Evolutionary conservation across 2,797 vertebrate genomes (phyloP).

Genomic region (Cossypha heuglini): DNA sequence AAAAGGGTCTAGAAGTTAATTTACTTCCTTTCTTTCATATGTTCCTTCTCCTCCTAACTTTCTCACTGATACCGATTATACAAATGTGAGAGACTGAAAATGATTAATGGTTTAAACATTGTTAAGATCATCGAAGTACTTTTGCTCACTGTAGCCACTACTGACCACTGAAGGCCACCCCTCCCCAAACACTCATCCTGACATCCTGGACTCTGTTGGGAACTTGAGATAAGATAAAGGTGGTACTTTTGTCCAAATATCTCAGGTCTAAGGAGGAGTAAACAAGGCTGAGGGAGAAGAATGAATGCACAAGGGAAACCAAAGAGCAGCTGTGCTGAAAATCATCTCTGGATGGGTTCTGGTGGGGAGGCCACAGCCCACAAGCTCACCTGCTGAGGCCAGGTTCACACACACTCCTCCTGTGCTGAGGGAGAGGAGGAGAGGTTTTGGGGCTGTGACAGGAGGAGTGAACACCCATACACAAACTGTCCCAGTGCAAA

Average conservation of each 20-base stretch:
- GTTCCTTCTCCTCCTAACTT: neutral
- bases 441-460: neutral
- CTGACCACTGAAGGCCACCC: neutral
- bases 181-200: neutral
- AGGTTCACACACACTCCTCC: neutral
- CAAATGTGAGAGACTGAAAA: neutral
- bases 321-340: neutral
- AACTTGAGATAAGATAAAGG: neutral
- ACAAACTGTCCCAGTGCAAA: neutral
- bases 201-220: neutral
- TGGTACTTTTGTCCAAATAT: neutral
- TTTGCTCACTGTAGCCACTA: fast-evolving
- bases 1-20: neutral
- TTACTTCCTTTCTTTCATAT: neutral
- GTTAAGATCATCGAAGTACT: neutral
- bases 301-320: neutral
- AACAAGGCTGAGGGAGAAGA: neutral
- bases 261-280: neutral
- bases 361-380: neutral
- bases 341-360: neutral
- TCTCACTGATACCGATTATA: neutral
- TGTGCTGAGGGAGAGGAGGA: neutral
- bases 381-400: neutral
- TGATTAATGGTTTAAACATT: neutral
- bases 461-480: neutral